phyloP scores from a whole-genome alignment of 2,797 vertebrate species.

The Periophthalmus magnuspinnatus region DNA sequence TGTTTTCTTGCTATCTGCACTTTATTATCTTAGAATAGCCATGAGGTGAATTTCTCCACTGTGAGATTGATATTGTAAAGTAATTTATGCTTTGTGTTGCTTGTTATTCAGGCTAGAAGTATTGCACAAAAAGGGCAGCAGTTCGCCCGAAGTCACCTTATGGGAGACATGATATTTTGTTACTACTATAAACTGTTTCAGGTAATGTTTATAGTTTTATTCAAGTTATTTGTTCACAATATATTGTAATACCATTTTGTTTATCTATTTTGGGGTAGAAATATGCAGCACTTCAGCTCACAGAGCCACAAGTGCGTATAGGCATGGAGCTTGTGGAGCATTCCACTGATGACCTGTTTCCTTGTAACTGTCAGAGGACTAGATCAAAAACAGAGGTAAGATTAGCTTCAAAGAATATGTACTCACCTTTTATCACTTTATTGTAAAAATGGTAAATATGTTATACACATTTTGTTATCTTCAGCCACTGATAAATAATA shows the following conservation, averaged over 20 bases:
- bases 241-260: neutral
- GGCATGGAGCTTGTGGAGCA: slow-evolving; percentile 91
- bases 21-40: too few species aligned
- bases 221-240: neutral
- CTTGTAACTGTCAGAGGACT: slow-evolving; percentile 86
- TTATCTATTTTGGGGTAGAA: slow-evolving; percentile 71
- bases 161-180: slow-evolving; percentile 92
- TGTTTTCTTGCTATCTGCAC: too few species aligned
- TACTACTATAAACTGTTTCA: slow-evolving; percentile 95
- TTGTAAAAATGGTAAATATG: too few species aligned
- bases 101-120: slow-evolving; percentile 80
- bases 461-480: neutral
- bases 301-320: slow-evolving; percentile 84
- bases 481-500: neutral
- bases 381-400: slow-evolving; percentile 66
- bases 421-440: too few species aligned
- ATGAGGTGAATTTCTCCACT: too few species aligned
- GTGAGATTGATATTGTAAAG: too few species aligned
- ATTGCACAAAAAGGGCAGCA: slow-evolving; percentile 89
- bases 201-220: slow-evolving; percentile 71
- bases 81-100: neutral
- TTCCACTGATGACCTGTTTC: slow-evolving; percentile 89
- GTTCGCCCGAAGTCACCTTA: slow-evolving; percentile 90
- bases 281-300: slow-evolving; percentile 87
- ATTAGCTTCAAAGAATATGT: neutral